Base-by-base conservation (phyloP, 1,140 invertebrate genomes). In the Drosophila bipectinata region DNA sequence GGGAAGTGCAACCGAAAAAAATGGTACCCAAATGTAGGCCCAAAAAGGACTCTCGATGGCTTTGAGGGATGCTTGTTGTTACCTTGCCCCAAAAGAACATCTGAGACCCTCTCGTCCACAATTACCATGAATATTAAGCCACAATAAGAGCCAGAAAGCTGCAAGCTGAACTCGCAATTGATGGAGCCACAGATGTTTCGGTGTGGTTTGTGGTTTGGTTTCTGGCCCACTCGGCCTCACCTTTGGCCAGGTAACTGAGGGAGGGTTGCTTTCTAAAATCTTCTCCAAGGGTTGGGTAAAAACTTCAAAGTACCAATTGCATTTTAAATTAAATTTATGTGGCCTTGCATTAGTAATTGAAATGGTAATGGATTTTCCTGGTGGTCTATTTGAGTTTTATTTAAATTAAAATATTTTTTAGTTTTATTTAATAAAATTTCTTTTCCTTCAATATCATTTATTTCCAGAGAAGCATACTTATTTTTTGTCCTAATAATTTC, bases 291-390 rank as follows among this genome's bases (percentile, higher is more conserved):
- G n/a, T 32, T 32, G 39, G 24, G 37, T 18, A 39, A 59, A 45
- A 14, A 69, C 14, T 48, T 56, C 14, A 10, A 69, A 57, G 64
- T 26, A 71, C 63, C 48, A 87, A 82, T 88, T 88, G 66, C 62
- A 88, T 88, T 82, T 82, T 82, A 88, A 88, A 87, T 87, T 74
- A 83, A 88, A 87, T 87, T 88, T 88, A 88, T 87, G 75, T 62
- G 18, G 44, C 52, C 62, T 71, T 47, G 64, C 77, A 81, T 87
- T 81, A 72, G 82, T 72, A 59, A 75, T 77, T 71, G 30, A 51
- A 77, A 61, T 14, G 53, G 41, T 18, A 51, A 52, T 41, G 45
- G 47, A 5, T 51, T 41, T 5, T 12, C 30, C 21, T 18, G 30
- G 4, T 34, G 39, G 12, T 44, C n/a, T 26, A 32, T 37, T 9